A percentile compares a stretch with the other conserved stretches of the same genome.
phyloP scores from a whole-genome alignment of 1,140 invertebrate genomes.

The Scaptomyza graminum region DNA sequence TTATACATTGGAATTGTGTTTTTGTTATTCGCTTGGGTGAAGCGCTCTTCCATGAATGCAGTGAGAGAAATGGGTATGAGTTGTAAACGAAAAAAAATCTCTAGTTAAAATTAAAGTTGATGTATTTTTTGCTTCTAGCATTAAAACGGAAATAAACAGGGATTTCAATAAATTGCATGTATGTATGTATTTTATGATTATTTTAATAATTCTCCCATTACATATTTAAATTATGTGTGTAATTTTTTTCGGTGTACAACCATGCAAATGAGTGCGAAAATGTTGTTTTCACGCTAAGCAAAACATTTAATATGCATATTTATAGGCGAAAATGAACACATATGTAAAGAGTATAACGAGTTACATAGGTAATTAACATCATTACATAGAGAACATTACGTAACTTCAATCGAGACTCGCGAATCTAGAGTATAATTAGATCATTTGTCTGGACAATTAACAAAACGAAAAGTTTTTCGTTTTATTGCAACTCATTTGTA shows the following conservation, averaged over 20 bases:
- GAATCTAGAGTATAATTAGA: slow-evolving; percentile 36
- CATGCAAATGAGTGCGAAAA: slow-evolving; percentile 55
- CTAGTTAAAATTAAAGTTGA: not conserved
- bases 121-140: no score
- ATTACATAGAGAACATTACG: slow-evolving; percentile 22
- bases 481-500: slow-evolving; percentile 16
- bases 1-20: slow-evolving; percentile 50
- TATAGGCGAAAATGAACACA: no score
- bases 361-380: not conserved
- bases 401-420: not conserved
- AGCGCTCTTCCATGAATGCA: slow-evolving; percentile 66
- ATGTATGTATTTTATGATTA: no score
- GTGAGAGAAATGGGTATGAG: slow-evolving; percentile 12
- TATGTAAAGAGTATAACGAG: no score
- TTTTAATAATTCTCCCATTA: no score
- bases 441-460: slow-evolving; percentile 59
- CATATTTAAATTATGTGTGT: no score
- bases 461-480: slow-evolving; percentile 23
- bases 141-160: no score
- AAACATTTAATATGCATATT: no score
- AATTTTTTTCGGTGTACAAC: slow-evolving; percentile 25
- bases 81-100: not conserved
- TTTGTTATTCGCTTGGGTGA: slow-evolving; percentile 22
- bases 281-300: slow-evolving; percentile 40
- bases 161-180: no score